Base-by-base conservation (phyloP, 2,888 invertebrate genomes). In the Eristalis arbustorum region DNA sequence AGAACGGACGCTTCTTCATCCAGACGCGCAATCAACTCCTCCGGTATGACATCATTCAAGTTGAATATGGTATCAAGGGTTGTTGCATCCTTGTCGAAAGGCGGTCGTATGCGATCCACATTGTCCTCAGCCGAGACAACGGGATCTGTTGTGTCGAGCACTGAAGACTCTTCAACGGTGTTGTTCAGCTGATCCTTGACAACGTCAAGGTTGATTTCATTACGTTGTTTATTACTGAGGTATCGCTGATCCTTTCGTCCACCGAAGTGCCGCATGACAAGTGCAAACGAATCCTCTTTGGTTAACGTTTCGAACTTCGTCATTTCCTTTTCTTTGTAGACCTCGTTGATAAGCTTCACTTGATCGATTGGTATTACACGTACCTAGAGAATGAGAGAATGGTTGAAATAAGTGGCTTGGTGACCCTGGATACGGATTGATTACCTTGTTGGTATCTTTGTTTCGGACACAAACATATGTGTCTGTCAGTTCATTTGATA, bases 1-100 rank as follows among this genome's bases (percentile, higher is more conserved):
- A 92, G 89, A 2, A 89, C 90, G n/a, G 89, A 89, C 4, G 91
- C 91, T 84, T 93, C 92, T 34, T 91, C 91, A 13, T 92, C 91
- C 2, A 92, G 85, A 3, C 91, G 90, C 2, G 91, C 89, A 0
- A 93, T 81, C 37, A 92, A 72, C 0, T 89, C 84, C 6, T 82
- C 67, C 0, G 92, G 91, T 11, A 92, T 90, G 5, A 92, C 88
- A 81, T 92, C 90, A 13, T 75, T 75, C 2, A 92, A 75, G 14
- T 90, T 88, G 75, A 90, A 92, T 0, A 92, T 82, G 0, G 91
- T 91, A 6, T 81, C 76, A 0, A 92, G 8, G 14, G 84, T 89
- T 0, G 87, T 89, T 0, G 93, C 93, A 0, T 89, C 87, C 66
- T 89, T 90, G 74, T 92, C 90, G 68, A 84, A 91, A 37, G 89